These are phyloP conservation scores for Gambelia wislizenii DNA, from an alignment of 2,797 vertebrate genomes.

Conservation along the genomic window DNA sequence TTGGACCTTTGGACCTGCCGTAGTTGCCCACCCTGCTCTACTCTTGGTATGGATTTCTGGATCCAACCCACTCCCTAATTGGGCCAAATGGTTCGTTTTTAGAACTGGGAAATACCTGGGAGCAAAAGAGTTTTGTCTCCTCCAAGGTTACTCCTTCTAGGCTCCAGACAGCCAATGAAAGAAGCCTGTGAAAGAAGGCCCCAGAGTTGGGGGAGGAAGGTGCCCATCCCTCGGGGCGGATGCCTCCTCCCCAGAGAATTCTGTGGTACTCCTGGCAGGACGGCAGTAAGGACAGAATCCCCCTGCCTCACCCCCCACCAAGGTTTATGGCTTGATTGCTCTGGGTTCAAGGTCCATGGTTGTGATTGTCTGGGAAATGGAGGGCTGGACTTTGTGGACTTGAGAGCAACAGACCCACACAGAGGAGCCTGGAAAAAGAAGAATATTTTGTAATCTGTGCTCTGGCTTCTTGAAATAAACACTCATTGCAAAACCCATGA, in stretches of 20 bases:
- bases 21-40: too few species aligned
- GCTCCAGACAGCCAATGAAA: too few species aligned
- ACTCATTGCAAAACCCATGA: neutral
- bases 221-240: neutral
- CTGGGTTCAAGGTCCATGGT: constrained; percentile 49
- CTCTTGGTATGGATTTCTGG: too few species aligned
- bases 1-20: too few species aligned
- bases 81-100: neutral
- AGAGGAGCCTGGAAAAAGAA: neutral
- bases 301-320: too few species aligned
- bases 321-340: constrained; percentile 52
- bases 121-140: neutral
- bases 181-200: too few species aligned
- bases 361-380: fast-evolving
- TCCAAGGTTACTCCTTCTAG: neutral
- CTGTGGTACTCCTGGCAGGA: too few species aligned
- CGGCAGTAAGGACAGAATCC: neutral
- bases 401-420: neutral
- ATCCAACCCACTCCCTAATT: too few species aligned
- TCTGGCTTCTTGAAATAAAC: neutral
- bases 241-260: too few species aligned
- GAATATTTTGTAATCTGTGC: neutral
- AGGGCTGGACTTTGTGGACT: fast-evolving
- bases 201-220: neutral
- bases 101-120: neutral